Conservation (phyloP, 1,140 invertebrate species). For the Heliconius eleuchia region DNA sequence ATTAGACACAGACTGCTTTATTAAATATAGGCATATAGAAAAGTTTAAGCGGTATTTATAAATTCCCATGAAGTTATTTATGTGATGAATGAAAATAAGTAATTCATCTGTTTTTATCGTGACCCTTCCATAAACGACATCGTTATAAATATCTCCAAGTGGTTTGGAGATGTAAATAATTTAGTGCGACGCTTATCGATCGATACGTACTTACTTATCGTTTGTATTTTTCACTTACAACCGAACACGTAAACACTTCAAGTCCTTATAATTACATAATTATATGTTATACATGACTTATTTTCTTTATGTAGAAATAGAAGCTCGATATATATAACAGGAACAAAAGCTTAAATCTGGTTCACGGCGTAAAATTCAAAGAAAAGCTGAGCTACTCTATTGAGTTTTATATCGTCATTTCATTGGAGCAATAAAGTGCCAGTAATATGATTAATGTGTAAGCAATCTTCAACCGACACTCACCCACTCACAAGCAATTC, state of each 20-base stretch:
- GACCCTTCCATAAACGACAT: constrained; percentile 47
- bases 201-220: constrained; percentile 38
- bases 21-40: background rate
- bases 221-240: constrained; percentile 5
- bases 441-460: constrained; percentile 71
- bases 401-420: constrained; percentile 52
- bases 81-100: background rate
- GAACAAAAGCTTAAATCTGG: background rate
- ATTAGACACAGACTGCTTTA: background rate
- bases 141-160: constrained; percentile 59
- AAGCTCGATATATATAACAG: background rate
- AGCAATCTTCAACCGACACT: constrained; percentile 53
- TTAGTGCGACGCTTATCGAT: constrained; percentile 51
- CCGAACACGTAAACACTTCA: background rate
- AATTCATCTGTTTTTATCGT: constrained; percentile 30
- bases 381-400: constrained; percentile 18
- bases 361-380: constrained; percentile 8
- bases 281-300: too few relatives aligned
- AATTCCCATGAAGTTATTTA: constrained; percentile 1
- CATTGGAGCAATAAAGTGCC: constrained; percentile 68
- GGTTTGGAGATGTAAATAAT: constrained; percentile 61
- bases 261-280: too few relatives aligned
- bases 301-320: background rate
- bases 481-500: constrained; percentile 56
- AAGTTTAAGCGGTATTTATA: background rate